phyloP scores from a whole-genome alignment of 92 coral and sea anemone genomes.

The Pocillopora meandrina region DNA sequence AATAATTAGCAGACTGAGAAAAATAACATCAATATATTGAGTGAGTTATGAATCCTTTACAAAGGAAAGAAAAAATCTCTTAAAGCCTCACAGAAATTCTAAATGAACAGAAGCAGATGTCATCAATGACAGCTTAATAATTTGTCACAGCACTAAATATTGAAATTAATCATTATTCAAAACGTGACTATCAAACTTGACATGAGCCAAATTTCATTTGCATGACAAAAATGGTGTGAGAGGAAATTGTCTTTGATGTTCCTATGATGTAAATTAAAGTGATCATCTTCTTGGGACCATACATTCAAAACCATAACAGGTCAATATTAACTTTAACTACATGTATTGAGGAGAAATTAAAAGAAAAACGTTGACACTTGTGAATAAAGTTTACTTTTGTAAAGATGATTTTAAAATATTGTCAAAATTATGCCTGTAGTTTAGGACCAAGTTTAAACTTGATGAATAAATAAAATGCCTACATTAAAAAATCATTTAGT shows the following conservation, averaged over 20 bases:
- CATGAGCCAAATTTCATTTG: slow-evolving; percentile 2
- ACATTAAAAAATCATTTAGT: no score
- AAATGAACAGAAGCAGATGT: not conserved
- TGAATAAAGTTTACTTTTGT: no score
- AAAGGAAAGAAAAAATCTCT: no score
- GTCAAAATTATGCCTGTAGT: no score
- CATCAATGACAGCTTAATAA: not conserved
- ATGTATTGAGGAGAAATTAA: no score
- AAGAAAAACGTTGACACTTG: no score
- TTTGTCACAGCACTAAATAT: not conserved
- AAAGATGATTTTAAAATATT: no score
- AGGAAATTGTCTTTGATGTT: not conserved
- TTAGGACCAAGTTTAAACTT: no score
- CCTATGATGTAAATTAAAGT: not conserved
- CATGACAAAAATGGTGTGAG: not conserved
- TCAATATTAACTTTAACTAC: no score
- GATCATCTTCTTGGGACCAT: not conserved
- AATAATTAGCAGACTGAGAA: not conserved
- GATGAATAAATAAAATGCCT: no score
- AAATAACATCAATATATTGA: no score
- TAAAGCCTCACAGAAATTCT: not conserved
- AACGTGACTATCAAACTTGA: not conserved
- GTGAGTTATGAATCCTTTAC: not conserved
- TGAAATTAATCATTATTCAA: not conserved
- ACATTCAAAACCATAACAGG: not conserved